A percentile compares a stretch with the other conserved stretches of the same genome.
Evolutionary conservation across 2,797 vertebrate genomes (phyloP).

Genomic region (Iguana delicatissima): DNA sequence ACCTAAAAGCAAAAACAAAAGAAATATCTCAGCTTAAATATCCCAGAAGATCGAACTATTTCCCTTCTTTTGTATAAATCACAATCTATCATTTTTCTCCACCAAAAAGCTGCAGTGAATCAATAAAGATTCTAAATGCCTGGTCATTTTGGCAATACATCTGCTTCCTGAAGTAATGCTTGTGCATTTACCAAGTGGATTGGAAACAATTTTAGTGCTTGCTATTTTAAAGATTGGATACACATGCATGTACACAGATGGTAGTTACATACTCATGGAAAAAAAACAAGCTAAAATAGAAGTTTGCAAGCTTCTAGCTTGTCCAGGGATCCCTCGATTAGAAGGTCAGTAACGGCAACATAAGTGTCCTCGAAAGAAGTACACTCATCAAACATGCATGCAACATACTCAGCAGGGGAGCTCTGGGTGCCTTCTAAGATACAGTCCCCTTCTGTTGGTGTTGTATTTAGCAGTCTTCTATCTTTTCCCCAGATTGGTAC

Average conservation of each 20-base stretch:
- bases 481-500: too few relatives aligned
- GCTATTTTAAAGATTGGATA: constrained; percentile 63
- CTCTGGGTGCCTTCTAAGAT: not conserved
- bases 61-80: constrained; percentile 57
- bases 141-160: constrained; percentile 56
- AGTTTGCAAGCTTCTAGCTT: not conserved
- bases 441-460: too few relatives aligned
- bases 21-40: constrained; percentile 8
- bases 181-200: constrained; percentile 58
- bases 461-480: too few relatives aligned
- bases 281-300: not conserved
- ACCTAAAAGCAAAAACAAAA: not conserved
- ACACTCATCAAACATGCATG: not conserved
- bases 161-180: constrained; percentile 73
- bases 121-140: constrained; percentile 52
- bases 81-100: constrained; percentile 32
- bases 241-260: not conserved
- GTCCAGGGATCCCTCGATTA: not conserved
- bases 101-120: not conserved
- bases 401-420: too few relatives aligned
- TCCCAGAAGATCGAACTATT: constrained; percentile 74
- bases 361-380: not conserved
- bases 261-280: not conserved
- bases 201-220: constrained; percentile 62
- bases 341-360: not conserved